phyloP scores from a whole-genome alignment of 2,888 invertebrate genomes.

The Phrixothrix hirtus region DNA sequence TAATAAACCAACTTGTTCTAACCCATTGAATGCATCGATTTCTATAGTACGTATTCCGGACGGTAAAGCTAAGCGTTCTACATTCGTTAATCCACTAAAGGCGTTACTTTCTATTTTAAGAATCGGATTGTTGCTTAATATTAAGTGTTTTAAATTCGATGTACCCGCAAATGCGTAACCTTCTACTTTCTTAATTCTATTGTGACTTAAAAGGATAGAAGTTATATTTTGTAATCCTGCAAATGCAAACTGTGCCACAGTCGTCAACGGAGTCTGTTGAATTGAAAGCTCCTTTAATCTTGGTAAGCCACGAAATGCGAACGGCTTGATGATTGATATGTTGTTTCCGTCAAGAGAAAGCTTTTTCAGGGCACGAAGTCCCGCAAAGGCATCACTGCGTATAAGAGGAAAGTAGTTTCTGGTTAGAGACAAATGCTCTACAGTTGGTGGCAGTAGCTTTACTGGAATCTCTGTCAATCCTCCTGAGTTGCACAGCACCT shows the following conservation, averaged over 20 bases:
- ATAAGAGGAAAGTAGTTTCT: constrained; percentile 83
- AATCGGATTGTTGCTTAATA: constrained; percentile 83
- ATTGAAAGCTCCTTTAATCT: constrained; percentile 80
- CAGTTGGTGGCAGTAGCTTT: constrained; percentile 71
- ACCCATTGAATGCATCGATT: constrained; percentile 78
- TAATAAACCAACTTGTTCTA: constrained; percentile 79
- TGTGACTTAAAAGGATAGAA: constrained; percentile 65
- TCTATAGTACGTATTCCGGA: constrained; percentile 77
- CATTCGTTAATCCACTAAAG: constrained; percentile 81
- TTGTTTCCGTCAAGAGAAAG: constrained; percentile 87
- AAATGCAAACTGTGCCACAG: constrained; percentile 82
- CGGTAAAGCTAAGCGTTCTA: constrained; percentile 81
- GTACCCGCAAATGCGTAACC: constrained; percentile 87
- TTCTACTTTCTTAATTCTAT: constrained; percentile 61
- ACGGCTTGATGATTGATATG: constrained; percentile 79
- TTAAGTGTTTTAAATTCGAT: constrained; percentile 78
- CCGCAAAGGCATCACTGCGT: constrained; percentile 80
- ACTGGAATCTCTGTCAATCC: constrained; percentile 79
- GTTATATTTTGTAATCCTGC: constrained; percentile 80
- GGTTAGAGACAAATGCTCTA: constrained; percentile 83
- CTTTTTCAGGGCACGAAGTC: constrained; percentile 78
- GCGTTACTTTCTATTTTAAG: constrained; percentile 79
- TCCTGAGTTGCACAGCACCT: constrained; percentile 89
- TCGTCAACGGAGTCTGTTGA: constrained; percentile 81
- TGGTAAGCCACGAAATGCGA: constrained; percentile 82